These are phyloP conservation scores for Diceros bicornis DNA, from an alignment of 2,797 vertebrate genomes.

Conservation along the genomic window DNA sequence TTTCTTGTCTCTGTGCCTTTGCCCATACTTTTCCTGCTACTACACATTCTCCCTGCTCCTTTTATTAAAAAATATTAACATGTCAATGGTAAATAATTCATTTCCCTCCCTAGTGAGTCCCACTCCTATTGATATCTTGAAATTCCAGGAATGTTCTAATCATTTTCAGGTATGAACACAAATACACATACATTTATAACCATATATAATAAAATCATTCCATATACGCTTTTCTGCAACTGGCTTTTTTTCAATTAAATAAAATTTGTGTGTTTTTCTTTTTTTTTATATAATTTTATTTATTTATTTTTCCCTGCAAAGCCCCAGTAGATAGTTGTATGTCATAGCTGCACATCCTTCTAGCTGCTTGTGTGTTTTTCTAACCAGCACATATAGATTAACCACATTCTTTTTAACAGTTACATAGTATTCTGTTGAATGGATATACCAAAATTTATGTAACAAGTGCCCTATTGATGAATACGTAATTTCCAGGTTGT, in stretches of 20 bases:
- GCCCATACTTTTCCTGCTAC: not conserved
- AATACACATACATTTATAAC: constrained; percentile 58
- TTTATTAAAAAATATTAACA: not conserved
- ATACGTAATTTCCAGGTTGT: not conserved
- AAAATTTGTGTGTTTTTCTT: constrained; percentile 48
- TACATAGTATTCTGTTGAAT: constrained; percentile 13
- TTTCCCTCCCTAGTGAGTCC: not conserved
- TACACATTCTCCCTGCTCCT: constrained; percentile 18
- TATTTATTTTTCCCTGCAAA: too few species aligned
- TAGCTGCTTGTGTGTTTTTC: constrained; percentile 11
- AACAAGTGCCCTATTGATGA: constrained; percentile 25
- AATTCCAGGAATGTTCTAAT: constrained; percentile 41
- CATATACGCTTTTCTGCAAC: constrained; percentile 52
- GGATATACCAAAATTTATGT: not conserved
- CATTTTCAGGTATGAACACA: constrained; percentile 35
- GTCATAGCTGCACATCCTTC: too few species aligned
- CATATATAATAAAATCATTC: constrained; percentile 52
- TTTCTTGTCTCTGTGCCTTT: not conserved
- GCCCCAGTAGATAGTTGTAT: too few species aligned
- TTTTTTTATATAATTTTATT: too few species aligned
- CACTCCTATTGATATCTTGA: constrained; percentile 2
- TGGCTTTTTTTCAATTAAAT: constrained; percentile 56
- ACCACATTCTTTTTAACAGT: constrained; percentile 40
- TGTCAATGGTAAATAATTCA: not conserved
- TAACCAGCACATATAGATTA: constrained; percentile 38